phyloP scores from a whole-genome alignment of 2,113 vertebrate genomes.

The Picathartes gymnocephalus region DNA sequence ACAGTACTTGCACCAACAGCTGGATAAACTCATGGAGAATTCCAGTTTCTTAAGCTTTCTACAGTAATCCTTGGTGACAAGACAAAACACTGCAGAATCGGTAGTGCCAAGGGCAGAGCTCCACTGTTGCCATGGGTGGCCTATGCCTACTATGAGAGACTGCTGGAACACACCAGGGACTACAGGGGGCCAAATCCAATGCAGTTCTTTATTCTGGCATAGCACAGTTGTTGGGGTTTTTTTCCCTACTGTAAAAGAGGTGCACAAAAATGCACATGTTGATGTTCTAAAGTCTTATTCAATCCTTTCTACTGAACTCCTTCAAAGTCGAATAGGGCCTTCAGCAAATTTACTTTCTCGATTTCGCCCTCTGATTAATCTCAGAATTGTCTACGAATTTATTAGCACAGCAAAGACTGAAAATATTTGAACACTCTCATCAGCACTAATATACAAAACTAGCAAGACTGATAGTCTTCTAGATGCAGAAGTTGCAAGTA shows the following conservation, averaged over 20 bases:
- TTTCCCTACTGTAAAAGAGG: not conserved
- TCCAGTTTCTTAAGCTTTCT: not conserved
- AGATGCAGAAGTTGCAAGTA: not conserved
- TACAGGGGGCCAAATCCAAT: not conserved
- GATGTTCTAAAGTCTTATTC: not conserved
- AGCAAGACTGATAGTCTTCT: not conserved
- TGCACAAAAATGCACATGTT: not conserved
- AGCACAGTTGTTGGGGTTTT: fast-evolving
- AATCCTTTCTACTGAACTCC: not conserved
- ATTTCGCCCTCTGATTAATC: not conserved
- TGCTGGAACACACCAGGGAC: not conserved
- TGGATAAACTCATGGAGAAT: not conserved
- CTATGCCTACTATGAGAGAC: fast-evolving
- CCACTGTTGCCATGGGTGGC: not conserved
- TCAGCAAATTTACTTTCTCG: not conserved
- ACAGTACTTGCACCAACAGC: not conserved
- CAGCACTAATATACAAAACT: not conserved
- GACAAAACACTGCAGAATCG: not conserved
- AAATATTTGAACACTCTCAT: not conserved
- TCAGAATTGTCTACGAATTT: not conserved
- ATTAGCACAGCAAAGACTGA: not conserved
- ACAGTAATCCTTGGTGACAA: not conserved
- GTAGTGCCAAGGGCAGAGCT: not conserved
- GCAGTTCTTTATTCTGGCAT: not conserved
- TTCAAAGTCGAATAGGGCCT: not conserved